These are phyloP conservation scores for Mythimna lalbum DNA, from an alignment of 2,888 invertebrate species.

Conservation along the genomic window DNA sequence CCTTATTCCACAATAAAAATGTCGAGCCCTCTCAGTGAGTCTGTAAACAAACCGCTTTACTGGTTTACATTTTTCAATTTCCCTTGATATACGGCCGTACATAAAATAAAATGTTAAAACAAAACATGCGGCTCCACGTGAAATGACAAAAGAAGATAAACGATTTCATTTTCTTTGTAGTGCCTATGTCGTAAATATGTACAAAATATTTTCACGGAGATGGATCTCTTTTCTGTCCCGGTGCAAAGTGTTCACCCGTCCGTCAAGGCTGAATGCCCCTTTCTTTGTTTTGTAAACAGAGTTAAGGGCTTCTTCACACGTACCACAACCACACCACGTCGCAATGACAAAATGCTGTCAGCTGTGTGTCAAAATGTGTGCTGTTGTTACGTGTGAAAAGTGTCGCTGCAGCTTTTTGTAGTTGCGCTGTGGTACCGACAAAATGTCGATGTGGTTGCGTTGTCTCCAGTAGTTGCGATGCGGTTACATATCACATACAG, in stretches of 20 bases:
- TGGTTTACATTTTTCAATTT: slow-evolving; percentile 61
- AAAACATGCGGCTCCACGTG: slow-evolving; percentile 59
- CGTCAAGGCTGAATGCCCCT: slow-evolving; percentile 44
- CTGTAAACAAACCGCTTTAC: slow-evolving; percentile 60
- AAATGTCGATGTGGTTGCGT: too few relatives aligned
- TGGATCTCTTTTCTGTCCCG: slow-evolving; percentile 45
- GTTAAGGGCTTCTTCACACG: too few relatives aligned
- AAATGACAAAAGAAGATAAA: slow-evolving; percentile 67
- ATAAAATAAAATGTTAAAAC: slow-evolving; percentile 63
- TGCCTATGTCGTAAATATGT: slow-evolving; percentile 53
- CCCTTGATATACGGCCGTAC: slow-evolving; percentile 55
- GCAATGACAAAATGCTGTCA: too few relatives aligned
- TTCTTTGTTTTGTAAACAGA: slow-evolving; percentile 45
- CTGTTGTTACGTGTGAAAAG: too few relatives aligned
- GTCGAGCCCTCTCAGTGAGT: slow-evolving; percentile 44
- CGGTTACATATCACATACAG: too few relatives aligned
- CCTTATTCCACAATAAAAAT: slow-evolving; percentile 47
- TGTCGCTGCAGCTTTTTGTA: too few relatives aligned
- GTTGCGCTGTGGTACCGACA: too few relatives aligned
- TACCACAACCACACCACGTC: too few relatives aligned
- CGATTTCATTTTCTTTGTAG: slow-evolving; percentile 65
- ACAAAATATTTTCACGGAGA: slow-evolving; percentile 57
- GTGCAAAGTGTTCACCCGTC: slow-evolving; percentile 46
- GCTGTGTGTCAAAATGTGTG: too few relatives aligned
- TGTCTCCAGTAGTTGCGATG: too few relatives aligned